Evolutionary conservation across 1,140 invertebrate species (phyloP).

Genomic region (Hyposmocoma kahamanoa): DNA sequence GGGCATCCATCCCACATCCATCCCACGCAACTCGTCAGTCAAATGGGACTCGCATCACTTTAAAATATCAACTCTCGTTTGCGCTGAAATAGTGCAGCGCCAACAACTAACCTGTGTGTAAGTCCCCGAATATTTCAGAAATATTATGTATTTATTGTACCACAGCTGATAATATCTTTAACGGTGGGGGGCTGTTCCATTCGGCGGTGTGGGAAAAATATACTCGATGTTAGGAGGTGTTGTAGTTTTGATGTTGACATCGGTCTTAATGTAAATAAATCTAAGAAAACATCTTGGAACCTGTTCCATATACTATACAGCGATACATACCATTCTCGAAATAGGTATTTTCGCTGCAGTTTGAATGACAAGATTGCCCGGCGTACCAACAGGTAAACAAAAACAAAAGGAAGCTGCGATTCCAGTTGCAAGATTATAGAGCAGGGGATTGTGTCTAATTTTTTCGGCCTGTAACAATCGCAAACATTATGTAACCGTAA

Average conservation of each 20-base stretch:
- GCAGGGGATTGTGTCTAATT: slow-evolving; percentile 83
- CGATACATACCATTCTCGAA: slow-evolving; percentile 76
- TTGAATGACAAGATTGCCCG: slow-evolving; percentile 93
- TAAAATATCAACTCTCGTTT: too few relatives aligned
- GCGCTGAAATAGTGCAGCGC: too few relatives aligned
- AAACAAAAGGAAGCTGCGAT: slow-evolving; percentile 83
- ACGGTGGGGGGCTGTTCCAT: background rate
- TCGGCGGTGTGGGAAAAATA: background rate
- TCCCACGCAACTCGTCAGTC: too few relatives aligned
- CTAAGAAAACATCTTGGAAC: background rate
- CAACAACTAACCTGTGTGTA: too few relatives aligned
- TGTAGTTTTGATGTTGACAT: background rate
- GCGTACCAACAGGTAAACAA: slow-evolving; percentile 81
- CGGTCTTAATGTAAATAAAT: background rate
- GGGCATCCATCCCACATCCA: too few relatives aligned
- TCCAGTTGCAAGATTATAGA: slow-evolving; percentile 86
- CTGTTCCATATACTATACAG: background rate
- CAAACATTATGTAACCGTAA: too few relatives aligned
- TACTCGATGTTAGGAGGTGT: background rate
- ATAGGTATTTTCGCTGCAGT: slow-evolving; percentile 82
- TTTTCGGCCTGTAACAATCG: slow-evolving; percentile 74
- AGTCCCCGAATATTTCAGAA: too few relatives aligned
- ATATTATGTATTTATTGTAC: background rate
- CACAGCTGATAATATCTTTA: background rate
- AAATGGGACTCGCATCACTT: too few relatives aligned